Evolutionary conservation across 2,888 invertebrate species (phyloP).

Genomic region (Hypena proboscidalis): DNA sequence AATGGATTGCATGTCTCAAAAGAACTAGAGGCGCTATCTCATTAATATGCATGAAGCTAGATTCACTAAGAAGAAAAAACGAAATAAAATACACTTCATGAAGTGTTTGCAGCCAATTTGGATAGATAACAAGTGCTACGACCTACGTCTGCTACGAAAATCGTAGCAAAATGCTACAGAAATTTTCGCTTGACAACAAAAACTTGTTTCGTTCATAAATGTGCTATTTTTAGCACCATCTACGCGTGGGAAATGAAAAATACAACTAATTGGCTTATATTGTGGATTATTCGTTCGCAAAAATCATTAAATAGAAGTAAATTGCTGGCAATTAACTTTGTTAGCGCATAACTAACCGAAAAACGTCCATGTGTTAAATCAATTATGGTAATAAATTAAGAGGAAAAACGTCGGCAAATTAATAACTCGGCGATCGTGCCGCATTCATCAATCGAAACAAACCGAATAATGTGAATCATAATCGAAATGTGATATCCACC

Average conservation of each 20-base stretch:
- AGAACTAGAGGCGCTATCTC: no score
- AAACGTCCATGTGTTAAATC: slow-evolving; percentile 38
- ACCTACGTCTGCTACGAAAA: slow-evolving; percentile 12
- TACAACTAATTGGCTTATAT: slow-evolving; percentile 24
- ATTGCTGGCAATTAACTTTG: slow-evolving; percentile 40
- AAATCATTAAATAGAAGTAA: slow-evolving; percentile 27
- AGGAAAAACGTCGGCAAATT: slow-evolving; percentile 29
- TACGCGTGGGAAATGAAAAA: slow-evolving; percentile 22
- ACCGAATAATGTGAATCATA: slow-evolving; percentile 31
- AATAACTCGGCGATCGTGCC: slow-evolving; percentile 24
- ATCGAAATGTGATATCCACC: slow-evolving; percentile 31
- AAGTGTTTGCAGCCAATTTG: slow-evolving; percentile 3
- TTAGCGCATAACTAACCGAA: slow-evolving; percentile 28
- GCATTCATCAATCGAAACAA: slow-evolving; percentile 34
- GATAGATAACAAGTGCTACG: slow-evolving; percentile 4
- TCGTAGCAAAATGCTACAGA: slow-evolving; percentile 5
- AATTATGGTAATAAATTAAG: slow-evolving; percentile 42
- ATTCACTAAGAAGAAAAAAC: no score
- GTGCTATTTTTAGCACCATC: slow-evolving; percentile 3
- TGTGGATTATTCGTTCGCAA: slow-evolving; percentile 17
- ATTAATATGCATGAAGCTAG: no score
- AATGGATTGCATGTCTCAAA: no score
- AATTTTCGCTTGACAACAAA: not conserved
- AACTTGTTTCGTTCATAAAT: slow-evolving; percentile 3
- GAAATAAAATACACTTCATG: not conserved